These are phyloP conservation scores for Sebastes oblongus DNA, from an alignment of 2,797 vertebrate genomes.

Conservation along the genomic window DNA sequence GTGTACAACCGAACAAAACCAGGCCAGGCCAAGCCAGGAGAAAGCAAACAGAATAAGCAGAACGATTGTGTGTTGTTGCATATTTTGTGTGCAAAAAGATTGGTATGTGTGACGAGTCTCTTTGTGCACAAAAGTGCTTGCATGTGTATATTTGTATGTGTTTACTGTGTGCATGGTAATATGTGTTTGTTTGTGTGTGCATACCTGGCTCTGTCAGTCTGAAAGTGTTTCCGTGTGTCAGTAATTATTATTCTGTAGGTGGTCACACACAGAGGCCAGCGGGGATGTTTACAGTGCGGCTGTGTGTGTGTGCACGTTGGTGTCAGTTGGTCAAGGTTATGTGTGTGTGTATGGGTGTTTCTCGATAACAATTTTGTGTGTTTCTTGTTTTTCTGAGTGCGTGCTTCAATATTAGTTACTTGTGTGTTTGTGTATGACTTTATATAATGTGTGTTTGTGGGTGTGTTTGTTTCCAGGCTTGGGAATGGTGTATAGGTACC, in stretches of 20 bases:
- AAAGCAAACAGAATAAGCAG: conserved; percentile 26
- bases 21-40: conserved; percentile 11
- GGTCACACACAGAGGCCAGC: conserved; percentile 35
- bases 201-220: conserved; percentile 14
- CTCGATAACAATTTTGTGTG: background rate
- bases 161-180: conserved; percentile 5
- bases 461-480: conserved; percentile 20
- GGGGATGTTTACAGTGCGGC: conserved; percentile 23
- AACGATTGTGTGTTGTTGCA: conserved; percentile 1
- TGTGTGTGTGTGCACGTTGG: background rate
- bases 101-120: background rate
- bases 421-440: conserved; percentile 4
- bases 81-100: conserved; percentile 30
- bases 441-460: conserved; percentile 3
- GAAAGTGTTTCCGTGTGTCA: conserved; percentile 67
- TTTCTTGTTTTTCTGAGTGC: background rate
- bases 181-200: conserved; percentile 12
- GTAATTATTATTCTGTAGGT: conserved; percentile 62
- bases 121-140: conserved; percentile 50
- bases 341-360: conserved; percentile 11
- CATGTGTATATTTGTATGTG: conserved; percentile 34
- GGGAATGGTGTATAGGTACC: conserved; percentile 47
- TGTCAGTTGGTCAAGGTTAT: background rate
- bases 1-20: conserved; percentile 12
- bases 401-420: background rate